A percentile compares a stretch with the other conserved stretches of the same genome.
These are phyloP conservation scores for Kryptolebias marmoratus DNA, from an alignment of 2,113 vertebrate species.

Conservation along the genomic window DNA sequence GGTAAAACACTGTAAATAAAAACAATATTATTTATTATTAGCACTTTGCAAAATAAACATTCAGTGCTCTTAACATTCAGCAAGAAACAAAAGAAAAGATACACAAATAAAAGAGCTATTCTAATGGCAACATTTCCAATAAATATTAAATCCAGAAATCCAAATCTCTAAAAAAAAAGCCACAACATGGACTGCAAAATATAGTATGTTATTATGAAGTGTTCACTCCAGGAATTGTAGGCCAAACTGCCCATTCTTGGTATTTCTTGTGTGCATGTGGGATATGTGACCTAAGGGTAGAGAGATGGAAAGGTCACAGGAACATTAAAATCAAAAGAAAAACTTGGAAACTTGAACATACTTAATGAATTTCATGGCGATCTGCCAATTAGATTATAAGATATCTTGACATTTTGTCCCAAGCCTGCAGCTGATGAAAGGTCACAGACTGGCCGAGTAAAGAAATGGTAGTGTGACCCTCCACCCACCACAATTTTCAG, in stretches of 20 bases:
- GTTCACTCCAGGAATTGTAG: neutral
- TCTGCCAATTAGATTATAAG: constrained; percentile 17
- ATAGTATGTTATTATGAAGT: neutral
- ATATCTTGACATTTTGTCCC: constrained; percentile 19
- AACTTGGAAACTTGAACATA: constrained; percentile 9
- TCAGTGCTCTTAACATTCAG: too few species aligned
- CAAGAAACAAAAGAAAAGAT: too few species aligned
- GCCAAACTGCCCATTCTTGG: neutral
- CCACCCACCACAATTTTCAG: neutral
- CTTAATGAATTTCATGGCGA: constrained; percentile 16
- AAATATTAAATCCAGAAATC: neutral
- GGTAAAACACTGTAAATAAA: neutral
- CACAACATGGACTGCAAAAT: neutral
- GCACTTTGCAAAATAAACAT: too few species aligned
- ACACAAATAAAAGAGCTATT: neutral
- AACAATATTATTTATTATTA: neutral
- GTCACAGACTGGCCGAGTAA: constrained; percentile 7
- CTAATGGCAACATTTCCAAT: neutral
- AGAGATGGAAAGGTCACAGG: constrained; percentile 30
- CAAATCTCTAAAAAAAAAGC: neutral
- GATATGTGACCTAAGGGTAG: neutral
- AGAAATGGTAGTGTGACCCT: neutral
- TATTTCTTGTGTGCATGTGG: neutral
- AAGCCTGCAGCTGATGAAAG: constrained; percentile 11
- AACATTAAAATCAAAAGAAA: constrained; percentile 26